Base-by-base conservation (phyloP, 2,113 vertebrate species). In the Empidonax traillii region DNA sequence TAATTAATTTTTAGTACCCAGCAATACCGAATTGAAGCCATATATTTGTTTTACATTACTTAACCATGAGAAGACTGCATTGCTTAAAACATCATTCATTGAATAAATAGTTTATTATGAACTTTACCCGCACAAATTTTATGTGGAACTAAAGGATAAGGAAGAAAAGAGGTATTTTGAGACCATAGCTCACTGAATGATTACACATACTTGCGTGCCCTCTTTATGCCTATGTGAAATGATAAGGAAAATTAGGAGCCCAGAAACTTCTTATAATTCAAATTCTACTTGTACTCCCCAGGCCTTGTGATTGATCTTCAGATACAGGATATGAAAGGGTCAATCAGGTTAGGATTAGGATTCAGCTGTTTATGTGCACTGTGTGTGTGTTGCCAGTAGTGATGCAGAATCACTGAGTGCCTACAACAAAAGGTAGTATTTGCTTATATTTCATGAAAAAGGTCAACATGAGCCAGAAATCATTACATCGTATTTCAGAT, bases 61-160 rank as follows among this genome's bases (percentile, higher is more conserved):
- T 94, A 91, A 66, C 61, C 53, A 22, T 67, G 47, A 84, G 65
- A 91, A 92, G 55, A 77, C 72, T 22, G 5, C 51, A 41, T 91
- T 86, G n/a, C 41, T 83, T 91, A 90, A 97, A 91, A 77, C 25
- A 12, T 69, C 24, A 75, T 88, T 86, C 68, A 35, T 3, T 83
- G 49, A 88, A 53, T 92, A 95, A 89, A 94, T 89, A 86, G 91
- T 90, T 84, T 85, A 72, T 95, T 73, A 12, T 55, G 10, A 81
- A 66, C 62, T 85, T 92, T 86, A 14, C 41, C 35, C 18, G 7
- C 63, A 85, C 44, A 62, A 61, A 75, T 90, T 84, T 5, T 0
- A 46, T 81, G 30, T 49, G 72, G 81, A 90, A 46, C 14, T 72
- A 55, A 85, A 37, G n/a, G 37, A 71, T 77, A 51, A 84, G 52